Base-by-base conservation (phyloP, 35 echinoderm and acorn worm species). In the Nesometra sesokonis region DNA sequence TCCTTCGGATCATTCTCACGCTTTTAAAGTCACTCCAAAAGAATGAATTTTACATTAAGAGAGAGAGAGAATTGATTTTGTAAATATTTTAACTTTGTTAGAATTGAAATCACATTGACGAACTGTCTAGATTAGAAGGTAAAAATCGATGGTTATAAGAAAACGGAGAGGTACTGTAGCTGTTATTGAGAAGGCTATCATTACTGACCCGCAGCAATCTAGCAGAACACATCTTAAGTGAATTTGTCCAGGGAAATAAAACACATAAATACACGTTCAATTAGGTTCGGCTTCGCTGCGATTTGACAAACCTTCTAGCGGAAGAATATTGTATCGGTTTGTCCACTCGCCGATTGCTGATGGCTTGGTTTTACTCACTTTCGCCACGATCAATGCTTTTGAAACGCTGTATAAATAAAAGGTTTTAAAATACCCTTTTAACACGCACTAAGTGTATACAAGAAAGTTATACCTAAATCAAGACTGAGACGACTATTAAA, bases 51-150 rank as follows among this genome's bases (percentile, higher is more conserved):
- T n/a, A n/a, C n/a, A n/a, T n/a, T n/a, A n/a, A n/a, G n/a, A n/a
- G n/a, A n/a, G n/a, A n/a, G n/a, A n/a, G n/a, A n/a, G n/a, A n/a
- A 67, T 67, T 67, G 52, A 67, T 67, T 67, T 67, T 67, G 52
- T 67, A 67, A 67, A 67, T 67, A 67, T 67, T 67, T 67, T 67
- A 67, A 67, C 52, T 67, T 67, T 67, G 52, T 67, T 67, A 13
- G 52, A 67, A 67, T 67, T 67, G 52, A 67, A 67, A 67, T 13
- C 2, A 3, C 52, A 67, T 67, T 67, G 52, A 67, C 52, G 9
- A 67, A 13, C 9, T 67, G 52, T 67, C 52, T 67, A 11, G 23
- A 43, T 43, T 27, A 67, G 52, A 67, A 67, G 52, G 52, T 43
- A 67, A 2, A 27, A 2, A 67, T 67, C 21, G 52, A 67, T 67